These are phyloP conservation scores for Ariolimax columbianus DNA, from an alignment of 2,888 invertebrate genomes.

Conservation along the genomic window DNA sequence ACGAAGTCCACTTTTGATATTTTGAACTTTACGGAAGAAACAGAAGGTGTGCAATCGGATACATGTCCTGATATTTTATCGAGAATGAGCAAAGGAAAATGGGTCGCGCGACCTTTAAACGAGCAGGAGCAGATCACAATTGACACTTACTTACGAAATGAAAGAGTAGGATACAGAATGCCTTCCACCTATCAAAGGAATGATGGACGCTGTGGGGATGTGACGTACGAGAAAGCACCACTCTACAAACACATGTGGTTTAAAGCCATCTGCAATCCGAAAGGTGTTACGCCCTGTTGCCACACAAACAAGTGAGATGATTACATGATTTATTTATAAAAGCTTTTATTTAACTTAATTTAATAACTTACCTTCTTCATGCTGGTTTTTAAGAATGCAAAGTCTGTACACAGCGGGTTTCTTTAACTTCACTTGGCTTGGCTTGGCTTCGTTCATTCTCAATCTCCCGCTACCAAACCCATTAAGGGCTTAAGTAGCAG, in stretches of 20 bases:
- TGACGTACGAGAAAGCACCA: slow-evolving; percentile 41
- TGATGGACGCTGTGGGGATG: slow-evolving; percentile 51
- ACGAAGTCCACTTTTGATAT: background rate
- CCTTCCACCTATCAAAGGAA: slow-evolving; percentile 46
- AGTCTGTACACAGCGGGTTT: too few species aligned
- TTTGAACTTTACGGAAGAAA: background rate
- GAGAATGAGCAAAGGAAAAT: slow-evolving; percentile 33
- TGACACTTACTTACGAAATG: slow-evolving; percentile 38
- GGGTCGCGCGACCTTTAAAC: slow-evolving; percentile 38
- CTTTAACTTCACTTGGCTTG: too few species aligned
- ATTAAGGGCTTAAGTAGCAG: too few species aligned
- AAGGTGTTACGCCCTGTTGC: slow-evolving; percentile 53
- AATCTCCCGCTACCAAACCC: too few species aligned
- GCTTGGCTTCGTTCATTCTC: too few species aligned
- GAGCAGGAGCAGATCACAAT: slow-evolving; percentile 21
- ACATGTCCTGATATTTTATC: slow-evolving; percentile 36
- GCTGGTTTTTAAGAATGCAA: too few species aligned
- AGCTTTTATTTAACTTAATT: too few species aligned
- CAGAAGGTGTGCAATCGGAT: background rate
- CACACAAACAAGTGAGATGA: slow-evolving; percentile 30
- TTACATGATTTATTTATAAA: too few species aligned
- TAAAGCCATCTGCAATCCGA: slow-evolving; percentile 50
- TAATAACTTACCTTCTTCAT: too few species aligned
- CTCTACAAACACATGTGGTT: slow-evolving; percentile 45
- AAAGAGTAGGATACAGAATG: slow-evolving; percentile 38